phyloP scores from a whole-genome alignment of 2,113 vertebrate genomes.

The Psittacara wagleri region DNA sequence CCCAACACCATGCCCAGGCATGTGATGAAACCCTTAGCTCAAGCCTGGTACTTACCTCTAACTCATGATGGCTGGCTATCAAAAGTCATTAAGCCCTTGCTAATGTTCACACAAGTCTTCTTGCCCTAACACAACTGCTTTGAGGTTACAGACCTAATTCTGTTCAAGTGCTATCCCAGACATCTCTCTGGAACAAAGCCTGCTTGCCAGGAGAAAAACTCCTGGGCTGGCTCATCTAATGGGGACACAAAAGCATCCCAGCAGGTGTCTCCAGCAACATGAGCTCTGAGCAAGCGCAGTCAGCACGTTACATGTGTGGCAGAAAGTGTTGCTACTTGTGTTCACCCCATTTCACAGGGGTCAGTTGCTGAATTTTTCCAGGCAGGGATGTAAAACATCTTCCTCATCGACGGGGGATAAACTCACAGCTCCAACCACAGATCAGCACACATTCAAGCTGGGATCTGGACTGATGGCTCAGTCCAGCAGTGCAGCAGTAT shows the following conservation, averaged over 20 bases:
- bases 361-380: not conserved
- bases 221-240: not conserved
- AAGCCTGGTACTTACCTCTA: not conserved
- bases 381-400: not conserved
- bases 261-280: not conserved
- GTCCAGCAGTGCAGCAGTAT: not conserved
- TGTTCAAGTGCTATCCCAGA: not conserved
- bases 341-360: not conserved
- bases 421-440: not conserved
- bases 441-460: not conserved
- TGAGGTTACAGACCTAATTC: not conserved
- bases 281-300: not conserved
- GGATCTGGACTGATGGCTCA: not conserved
- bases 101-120: not conserved
- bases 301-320: not conserved
- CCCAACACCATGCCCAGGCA: not conserved
- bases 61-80: not conserved
- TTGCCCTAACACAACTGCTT: not conserved
- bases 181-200: rapidly evolving
- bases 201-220: not conserved
- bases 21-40: not conserved
- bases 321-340: not conserved
- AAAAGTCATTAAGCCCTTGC: not conserved
- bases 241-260: not conserved
- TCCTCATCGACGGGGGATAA: not conserved